These are phyloP conservation scores for Hippocampus mohnikei DNA, from an alignment of 2,113 vertebrate species.

Conservation along the genomic window DNA sequence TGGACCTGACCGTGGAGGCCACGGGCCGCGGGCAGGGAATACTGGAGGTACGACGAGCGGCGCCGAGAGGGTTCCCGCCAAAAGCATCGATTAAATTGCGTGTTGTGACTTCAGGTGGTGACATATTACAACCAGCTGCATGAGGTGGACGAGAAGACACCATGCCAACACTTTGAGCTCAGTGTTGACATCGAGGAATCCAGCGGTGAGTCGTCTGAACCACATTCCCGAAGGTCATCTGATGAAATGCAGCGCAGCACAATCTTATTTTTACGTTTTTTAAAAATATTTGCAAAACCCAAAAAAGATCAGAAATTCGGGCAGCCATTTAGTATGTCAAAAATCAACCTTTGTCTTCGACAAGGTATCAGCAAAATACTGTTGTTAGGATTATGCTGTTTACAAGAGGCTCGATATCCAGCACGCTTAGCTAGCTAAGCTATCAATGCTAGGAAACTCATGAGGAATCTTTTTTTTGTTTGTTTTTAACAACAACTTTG, in stretches of 20 bases:
- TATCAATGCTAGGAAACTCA: too few species aligned
- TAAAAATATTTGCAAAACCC: neutral
- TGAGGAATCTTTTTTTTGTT: too few species aligned
- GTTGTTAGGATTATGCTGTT: neutral
- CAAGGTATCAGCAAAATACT: neutral
- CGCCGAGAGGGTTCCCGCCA: neutral
- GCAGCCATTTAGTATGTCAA: neutral
- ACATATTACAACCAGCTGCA: slow-evolving; percentile 73
- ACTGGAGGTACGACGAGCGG: slow-evolving; percentile 67
- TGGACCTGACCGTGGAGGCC: slow-evolving; percentile 70
- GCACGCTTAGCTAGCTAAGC: too few species aligned
- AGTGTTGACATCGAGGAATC: slow-evolving; percentile 59
- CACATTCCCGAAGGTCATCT: too few species aligned
- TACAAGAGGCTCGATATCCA: too few species aligned
- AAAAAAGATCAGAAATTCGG: neutral
- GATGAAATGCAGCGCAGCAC: neutral
- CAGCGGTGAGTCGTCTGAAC: slow-evolving; percentile 33
- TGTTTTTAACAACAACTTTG: too few species aligned
- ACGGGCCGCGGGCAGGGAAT: slow-evolving; percentile 75
- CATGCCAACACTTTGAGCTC: slow-evolving; percentile 68
- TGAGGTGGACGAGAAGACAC: slow-evolving; percentile 54
- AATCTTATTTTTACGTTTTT: neutral
- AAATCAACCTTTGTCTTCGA: neutral
- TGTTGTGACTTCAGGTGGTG: slow-evolving; percentile 57
- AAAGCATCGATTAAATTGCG: too few species aligned